Evolutionary conservation across 2,888 invertebrate species (phyloP).

Genomic region (Fragum whitleyi): DNA sequence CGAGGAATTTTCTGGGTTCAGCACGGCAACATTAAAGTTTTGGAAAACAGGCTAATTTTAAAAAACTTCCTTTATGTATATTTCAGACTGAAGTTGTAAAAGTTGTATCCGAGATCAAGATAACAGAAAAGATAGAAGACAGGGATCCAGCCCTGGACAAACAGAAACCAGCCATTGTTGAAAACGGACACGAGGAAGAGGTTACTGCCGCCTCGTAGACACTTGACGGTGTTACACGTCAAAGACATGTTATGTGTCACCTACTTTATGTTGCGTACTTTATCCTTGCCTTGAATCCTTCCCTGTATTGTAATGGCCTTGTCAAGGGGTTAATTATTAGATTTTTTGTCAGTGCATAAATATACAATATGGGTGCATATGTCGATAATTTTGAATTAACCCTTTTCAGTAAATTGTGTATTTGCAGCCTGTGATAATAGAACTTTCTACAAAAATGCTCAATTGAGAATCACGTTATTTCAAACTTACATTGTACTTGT

Average conservation of each 20-base stretch:
- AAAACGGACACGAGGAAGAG: constrained; percentile 52
- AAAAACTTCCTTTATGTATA: not conserved
- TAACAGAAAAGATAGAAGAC: constrained; percentile 11
- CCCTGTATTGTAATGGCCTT: not conserved
- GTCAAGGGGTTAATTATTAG: not conserved
- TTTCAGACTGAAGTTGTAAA: constrained; percentile 48
- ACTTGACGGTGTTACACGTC: not conserved
- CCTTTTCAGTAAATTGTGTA: not conserved
- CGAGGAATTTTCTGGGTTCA: too few species aligned
- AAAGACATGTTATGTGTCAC: not conserved
- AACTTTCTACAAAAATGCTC: not conserved
- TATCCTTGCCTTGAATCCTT: not conserved
- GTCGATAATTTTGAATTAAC: too few species aligned
- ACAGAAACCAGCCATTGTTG: constrained; percentile 43
- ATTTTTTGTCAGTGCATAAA: too few species aligned
- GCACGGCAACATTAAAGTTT: too few species aligned
- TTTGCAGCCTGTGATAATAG: not conserved
- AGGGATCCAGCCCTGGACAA: constrained; percentile 57
- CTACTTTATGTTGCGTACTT: not conserved
- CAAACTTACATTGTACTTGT: too few species aligned
- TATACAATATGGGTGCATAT: too few species aligned
- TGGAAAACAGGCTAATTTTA: too few species aligned
- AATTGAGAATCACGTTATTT: not conserved
- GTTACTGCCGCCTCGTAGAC: constrained; percentile 44
- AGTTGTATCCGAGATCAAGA: constrained; percentile 51